Evolutionary conservation across 2,797 vertebrate genomes (phyloP).

Genomic region (Poeciliopsis paucimaculata): DNA sequence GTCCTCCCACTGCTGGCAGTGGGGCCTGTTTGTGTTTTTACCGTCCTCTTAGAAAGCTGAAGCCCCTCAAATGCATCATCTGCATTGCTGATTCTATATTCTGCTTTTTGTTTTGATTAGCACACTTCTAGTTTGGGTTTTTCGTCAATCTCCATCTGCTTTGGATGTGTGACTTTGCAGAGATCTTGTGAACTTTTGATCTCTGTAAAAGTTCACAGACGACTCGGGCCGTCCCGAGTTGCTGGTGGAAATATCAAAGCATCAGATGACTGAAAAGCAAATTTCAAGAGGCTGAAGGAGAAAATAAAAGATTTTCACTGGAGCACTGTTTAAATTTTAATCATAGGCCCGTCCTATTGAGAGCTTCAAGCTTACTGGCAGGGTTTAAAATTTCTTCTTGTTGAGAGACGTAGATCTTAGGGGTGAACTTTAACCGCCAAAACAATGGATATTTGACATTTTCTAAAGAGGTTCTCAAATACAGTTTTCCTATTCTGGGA

Average conservation of each 20-base stretch:
- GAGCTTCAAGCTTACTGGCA: slow-evolving; percentile 17
- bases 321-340: slow-evolving; percentile 63
- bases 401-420: slow-evolving; percentile 10
- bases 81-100: slow-evolving; percentile 3
- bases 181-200: slow-evolving; percentile 40
- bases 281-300: slow-evolving; percentile 24
- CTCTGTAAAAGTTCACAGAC: too few species aligned
- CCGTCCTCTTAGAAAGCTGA: background rate
- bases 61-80: background rate
- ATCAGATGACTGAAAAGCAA: slow-evolving; percentile 33
- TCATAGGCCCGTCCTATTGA: slow-evolving; percentile 43
- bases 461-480: background rate
- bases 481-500: background rate
- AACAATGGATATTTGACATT: slow-evolving; percentile 11
- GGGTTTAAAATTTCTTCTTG: slow-evolving; percentile 14
- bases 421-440: slow-evolving; percentile 11
- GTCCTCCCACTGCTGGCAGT: slow-evolving; percentile 10
- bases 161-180: slow-evolving; percentile 17
- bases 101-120: slow-evolving; percentile 10
- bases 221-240: slow-evolving; percentile 44
- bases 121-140: slow-evolving; percentile 20
- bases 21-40: background rate
- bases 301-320: background rate
- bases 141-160: slow-evolving; percentile 2
- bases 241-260: slow-evolving; percentile 58